Evolutionary conservation across 2,113 vertebrate species (phyloP).

Genomic region (Chloroceryle aenea): DNA sequence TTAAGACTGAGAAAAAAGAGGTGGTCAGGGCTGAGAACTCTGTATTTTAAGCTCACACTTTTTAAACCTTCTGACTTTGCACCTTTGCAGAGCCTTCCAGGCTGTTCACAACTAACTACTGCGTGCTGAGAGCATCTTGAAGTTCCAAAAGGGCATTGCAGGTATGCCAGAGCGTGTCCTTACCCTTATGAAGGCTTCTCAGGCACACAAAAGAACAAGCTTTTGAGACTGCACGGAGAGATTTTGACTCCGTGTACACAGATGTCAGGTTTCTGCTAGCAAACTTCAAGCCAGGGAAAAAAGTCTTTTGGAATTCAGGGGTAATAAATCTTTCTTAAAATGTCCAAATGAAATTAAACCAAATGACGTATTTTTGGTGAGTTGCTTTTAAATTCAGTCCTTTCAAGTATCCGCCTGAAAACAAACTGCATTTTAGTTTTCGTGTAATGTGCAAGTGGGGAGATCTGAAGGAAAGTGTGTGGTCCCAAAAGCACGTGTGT

Average conservation of each 20-base stretch:
- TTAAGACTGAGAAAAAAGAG: background rate
- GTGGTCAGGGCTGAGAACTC: background rate
- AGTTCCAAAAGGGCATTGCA: background rate
- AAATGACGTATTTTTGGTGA: background rate
- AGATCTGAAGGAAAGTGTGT: background rate
- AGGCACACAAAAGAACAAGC: background rate
- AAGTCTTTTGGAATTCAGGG: background rate
- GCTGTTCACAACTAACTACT: background rate
- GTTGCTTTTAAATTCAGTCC: background rate
- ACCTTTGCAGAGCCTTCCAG: background rate
- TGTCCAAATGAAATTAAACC: background rate
- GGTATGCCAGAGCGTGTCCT: fast-evolving
- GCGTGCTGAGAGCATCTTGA: background rate
- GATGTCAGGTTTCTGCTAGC: background rate
- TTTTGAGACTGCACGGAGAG: background rate
- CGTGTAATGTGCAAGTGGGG: background rate
- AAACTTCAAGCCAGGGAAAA: background rate
- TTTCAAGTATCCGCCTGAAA: background rate
- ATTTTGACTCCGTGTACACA: background rate
- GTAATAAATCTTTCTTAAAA: background rate
- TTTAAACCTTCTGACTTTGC: background rate
- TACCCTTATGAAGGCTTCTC: background rate
- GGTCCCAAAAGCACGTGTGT: background rate
- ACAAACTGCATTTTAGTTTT: background rate
- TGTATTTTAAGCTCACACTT: background rate